phyloP scores from a whole-genome alignment of 2,797 vertebrate genomes.

The Gobio occitaniae region DNA sequence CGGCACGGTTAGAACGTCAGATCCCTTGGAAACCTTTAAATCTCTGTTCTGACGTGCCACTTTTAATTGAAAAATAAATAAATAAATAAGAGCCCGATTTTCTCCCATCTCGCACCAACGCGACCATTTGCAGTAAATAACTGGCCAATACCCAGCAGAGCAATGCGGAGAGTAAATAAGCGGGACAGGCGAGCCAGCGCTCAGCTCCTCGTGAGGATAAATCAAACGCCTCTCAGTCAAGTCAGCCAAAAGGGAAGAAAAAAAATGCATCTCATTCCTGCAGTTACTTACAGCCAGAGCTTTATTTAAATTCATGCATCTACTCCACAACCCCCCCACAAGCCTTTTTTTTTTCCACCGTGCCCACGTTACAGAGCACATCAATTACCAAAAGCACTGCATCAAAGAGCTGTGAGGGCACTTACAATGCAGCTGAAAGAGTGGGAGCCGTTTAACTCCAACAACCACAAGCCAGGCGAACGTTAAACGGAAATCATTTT shows the following conservation, averaged over 20 bases:
- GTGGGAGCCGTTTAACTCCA: constrained; percentile 43
- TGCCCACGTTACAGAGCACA: constrained; percentile 73
- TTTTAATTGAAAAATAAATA: constrained; percentile 66
- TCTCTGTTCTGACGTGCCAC: constrained; percentile 50
- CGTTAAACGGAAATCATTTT: constrained; percentile 47
- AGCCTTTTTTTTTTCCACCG: constrained; percentile 50
- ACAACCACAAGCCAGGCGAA: constrained; percentile 36
- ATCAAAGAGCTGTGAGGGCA: constrained; percentile 68
- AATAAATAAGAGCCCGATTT: constrained; percentile 56
- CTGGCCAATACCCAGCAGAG: constrained; percentile 59
- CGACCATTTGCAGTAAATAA: constrained; percentile 71
- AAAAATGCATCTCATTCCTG: constrained; percentile 71
- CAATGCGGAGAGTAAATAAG: constrained; percentile 73
- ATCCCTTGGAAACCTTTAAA: constrained; percentile 59
- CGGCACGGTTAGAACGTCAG: constrained; percentile 44
- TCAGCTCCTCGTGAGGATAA: constrained; percentile 71
- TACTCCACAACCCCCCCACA: constrained; percentile 49
- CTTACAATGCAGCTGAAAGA: constrained; percentile 71
- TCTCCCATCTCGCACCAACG: constrained; percentile 58
- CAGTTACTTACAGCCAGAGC: constrained; percentile 73
- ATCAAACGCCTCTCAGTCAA: constrained; percentile 73
- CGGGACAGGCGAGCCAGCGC: constrained; percentile 61
- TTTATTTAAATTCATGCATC: constrained; percentile 80
- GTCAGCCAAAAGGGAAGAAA: constrained; percentile 66
- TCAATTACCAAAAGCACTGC: constrained; percentile 77